Base-by-base conservation (phyloP, 1,140 invertebrate genomes). In the Drosophila serrata region DNA sequence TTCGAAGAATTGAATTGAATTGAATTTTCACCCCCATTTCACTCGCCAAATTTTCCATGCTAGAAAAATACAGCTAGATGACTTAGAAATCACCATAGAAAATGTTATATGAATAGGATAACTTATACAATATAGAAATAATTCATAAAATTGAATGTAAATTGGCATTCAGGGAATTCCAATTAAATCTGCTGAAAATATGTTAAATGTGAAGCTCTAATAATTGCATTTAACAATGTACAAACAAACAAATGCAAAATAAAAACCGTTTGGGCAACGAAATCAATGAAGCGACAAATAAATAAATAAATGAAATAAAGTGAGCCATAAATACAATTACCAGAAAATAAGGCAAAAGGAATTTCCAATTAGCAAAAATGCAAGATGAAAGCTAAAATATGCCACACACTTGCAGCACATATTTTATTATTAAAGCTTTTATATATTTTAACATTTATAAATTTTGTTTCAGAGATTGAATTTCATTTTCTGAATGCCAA, bases 141-240 rank as follows among this genome's bases (percentile, higher is more conserved):
- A 35, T 53, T 22, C 49, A 51, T 17, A 13, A 11, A 27, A 31
- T 31, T 49, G 27, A 27, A 11, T 4, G 6, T 13, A n/a, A n/a
- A 19, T 15, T 22, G 49, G 49, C 31, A 35, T 35, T 35, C 49
- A 1, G 49, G 19, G 51, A 55, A 55, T 55, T 37, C 33, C 33
- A 13, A 55, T 55, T 55, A 35, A 55, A 55, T 55, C 31, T 37
- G 8, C 7, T 15, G 51, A 1, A 55, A 53, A 22, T 35, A 35
- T 35, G 17, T 13, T 8, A 53, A 35, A 53, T 15, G 13, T 15
- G 31, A 22, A 53, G 31, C 31, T 2, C 35, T 22, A 51, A 33
- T 51, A 53, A 53, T 53, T 53, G 49, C 31, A 53, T 53, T 53
- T 53, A 35, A 24, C 43, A 46, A 24, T 46, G 19, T 24, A 9